Conservation (phyloP, 2,113 vertebrate genomes). For the Solea senegalensis region DNA sequence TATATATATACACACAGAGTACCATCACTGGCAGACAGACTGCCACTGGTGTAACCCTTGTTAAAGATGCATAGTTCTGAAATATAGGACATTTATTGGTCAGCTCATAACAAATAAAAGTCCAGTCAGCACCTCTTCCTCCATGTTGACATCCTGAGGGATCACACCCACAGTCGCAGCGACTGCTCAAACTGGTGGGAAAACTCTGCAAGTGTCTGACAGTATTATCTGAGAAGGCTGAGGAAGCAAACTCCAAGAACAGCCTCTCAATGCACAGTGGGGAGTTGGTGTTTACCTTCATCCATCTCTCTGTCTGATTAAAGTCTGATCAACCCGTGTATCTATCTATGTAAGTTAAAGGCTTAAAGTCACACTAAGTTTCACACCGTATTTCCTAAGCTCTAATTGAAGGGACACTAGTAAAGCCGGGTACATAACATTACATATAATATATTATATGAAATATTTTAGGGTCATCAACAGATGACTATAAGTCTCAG, state of each 20-base stretch:
- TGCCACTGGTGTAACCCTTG: too few relatives aligned
- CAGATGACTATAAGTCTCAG: too few relatives aligned
- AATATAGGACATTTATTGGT: slow-evolving; percentile 9
- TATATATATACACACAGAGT: not conserved
- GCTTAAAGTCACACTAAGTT: too few relatives aligned
- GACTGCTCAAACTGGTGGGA: not conserved
- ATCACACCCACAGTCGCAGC: not conserved
- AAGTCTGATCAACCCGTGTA: too few relatives aligned
- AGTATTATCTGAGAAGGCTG: not conserved
- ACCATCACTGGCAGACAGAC: too few relatives aligned
- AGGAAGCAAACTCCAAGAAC: not conserved
- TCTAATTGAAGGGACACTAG: too few relatives aligned
- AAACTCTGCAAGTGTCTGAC: not conserved
- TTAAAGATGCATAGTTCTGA: not conserved
- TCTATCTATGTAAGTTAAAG: too few relatives aligned
- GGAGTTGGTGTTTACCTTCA: not conserved
- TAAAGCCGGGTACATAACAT: too few relatives aligned
- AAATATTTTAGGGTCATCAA: too few relatives aligned
- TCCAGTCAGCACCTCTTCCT: slow-evolving; percentile 20
- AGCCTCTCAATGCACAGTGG: not conserved
- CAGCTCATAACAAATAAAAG: not conserved
- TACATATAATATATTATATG: too few relatives aligned
- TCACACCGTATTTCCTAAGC: too few relatives aligned
- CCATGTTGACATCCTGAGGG: not conserved
- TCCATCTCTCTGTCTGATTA: too few relatives aligned